phyloP scores from a whole-genome alignment of 2,797 vertebrate species.

The Pipistrellus kuhlii region DNA sequence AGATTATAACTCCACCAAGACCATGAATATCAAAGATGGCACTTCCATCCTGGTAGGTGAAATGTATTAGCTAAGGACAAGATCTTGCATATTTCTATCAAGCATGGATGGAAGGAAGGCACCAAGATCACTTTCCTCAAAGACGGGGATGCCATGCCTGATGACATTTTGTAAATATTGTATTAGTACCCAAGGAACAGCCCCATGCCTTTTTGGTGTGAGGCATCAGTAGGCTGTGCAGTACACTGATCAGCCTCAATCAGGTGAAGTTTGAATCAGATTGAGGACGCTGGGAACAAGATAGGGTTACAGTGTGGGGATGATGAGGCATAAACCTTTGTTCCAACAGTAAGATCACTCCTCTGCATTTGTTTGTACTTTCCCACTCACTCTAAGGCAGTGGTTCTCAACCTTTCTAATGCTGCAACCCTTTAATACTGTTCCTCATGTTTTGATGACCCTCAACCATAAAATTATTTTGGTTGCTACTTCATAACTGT shows the following conservation, averaged over 20 bases:
- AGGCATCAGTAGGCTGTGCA: background rate
- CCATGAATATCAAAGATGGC: slow-evolving; percentile 93
- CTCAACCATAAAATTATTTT: too few relatives aligned
- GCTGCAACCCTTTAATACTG: too few relatives aligned
- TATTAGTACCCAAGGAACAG: slow-evolving; percentile 94
- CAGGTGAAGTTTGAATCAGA: background rate
- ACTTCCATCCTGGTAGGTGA: slow-evolving; percentile 91
- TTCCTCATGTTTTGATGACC: too few relatives aligned
- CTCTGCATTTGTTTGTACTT: background rate
- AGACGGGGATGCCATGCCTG: slow-evolving; percentile 92
- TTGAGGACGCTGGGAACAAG: background rate
- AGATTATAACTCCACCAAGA: slow-evolving; percentile 93
- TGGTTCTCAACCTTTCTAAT: too few relatives aligned
- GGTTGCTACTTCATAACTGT: too few relatives aligned
- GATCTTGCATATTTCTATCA: slow-evolving; percentile 95
- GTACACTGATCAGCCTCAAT: background rate
- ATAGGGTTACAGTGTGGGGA: background rate
- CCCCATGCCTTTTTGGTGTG: slow-evolving; percentile 39
- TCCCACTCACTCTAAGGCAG: background rate
- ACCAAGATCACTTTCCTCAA: slow-evolving; percentile 96
- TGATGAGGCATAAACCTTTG: background rate
- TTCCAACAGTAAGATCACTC: background rate
- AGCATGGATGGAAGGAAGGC: slow-evolving; percentile 93
- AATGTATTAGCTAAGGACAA: slow-evolving; percentile 92
- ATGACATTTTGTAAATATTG: slow-evolving; percentile 93